Evolutionary conservation across 2,113 vertebrate genomes (phyloP), one percentile per base, ranked within the genome.

Genomic region (Kobus ellipsiprymnus): DNA sequence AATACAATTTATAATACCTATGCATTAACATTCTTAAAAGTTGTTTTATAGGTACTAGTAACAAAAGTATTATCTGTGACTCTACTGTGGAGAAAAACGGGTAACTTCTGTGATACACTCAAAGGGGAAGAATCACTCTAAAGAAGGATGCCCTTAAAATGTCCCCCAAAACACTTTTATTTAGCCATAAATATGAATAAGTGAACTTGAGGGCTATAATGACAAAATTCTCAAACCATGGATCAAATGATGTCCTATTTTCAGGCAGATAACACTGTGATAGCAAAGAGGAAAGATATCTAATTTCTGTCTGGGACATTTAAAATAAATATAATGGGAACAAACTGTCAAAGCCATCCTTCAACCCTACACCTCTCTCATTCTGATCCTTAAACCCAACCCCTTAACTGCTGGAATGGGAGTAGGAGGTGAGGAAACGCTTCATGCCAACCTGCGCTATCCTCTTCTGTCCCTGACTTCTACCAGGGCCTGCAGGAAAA

Each of bases 121-220:
- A 83, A 92, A 92, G 10, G 15, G 67, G 71, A 93, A 33, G 71
- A 89, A 71, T 85, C 57, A 88, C 29, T 96, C 81, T 84, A 96
- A n/a, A 59, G 62, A 94, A 89, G 80, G 57, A 55, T 36, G 16
- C 33, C 93, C 52, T 97, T 95, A 94, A 95, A 96, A 81, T 77
- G 27, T 84, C 33, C 64, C 50, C 21, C 17, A 77, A 92, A 78
- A 84, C 7, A n/a, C 64, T 91, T 96, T 74, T 94, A 90, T 93
- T 92, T 16, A 46, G 23, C 50, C 25, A 92, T 74, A 93, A 87
- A 74, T 71, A 92, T 17, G 17, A 87, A 40, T 93, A 95, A 59
- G 40, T 27, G 12, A 91, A 95, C 21, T 50, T 80, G 46, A 96
- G 36, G 2, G 15, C 40, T 94, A 23, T 40, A 77, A 82, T 57